Percentiles rank a stretch among this genome's conserved stretches.
These are phyloP conservation scores for Egretta garzetta DNA, from an alignment of 2,113 vertebrate genomes.

Conservation along the genomic window DNA sequence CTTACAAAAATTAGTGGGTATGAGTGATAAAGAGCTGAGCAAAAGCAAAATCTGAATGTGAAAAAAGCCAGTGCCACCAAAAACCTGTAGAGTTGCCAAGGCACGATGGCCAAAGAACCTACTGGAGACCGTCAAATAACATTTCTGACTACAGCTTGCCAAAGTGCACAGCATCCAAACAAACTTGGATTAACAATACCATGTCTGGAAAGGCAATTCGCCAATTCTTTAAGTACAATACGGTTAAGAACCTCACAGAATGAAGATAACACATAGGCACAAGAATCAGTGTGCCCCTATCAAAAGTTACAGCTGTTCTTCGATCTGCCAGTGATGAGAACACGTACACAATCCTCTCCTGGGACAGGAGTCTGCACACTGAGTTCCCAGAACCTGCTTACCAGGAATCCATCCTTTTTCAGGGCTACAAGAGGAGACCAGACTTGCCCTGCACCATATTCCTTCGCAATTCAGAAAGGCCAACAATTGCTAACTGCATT, in stretches of 20 bases:
- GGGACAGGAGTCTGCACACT: not conserved
- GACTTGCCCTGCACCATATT: not conserved
- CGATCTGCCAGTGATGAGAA: not conserved
- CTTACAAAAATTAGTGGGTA: not conserved
- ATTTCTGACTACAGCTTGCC: not conserved
- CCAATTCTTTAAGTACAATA: not conserved
- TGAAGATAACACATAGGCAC: accelerated
- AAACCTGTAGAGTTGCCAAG: not conserved
- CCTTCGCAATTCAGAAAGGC: not conserved
- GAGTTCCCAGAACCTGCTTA: not conserved
- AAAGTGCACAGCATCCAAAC: not conserved
- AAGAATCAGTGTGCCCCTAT: not conserved
- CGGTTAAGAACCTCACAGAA: not conserved
- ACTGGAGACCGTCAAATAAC: accelerated
- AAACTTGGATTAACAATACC: not conserved
- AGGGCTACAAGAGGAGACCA: not conserved
- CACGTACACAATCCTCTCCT: accelerated
- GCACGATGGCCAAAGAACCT: not conserved
- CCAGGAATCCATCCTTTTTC: not conserved
- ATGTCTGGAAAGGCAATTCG: not conserved
- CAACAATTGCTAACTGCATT: not conserved
- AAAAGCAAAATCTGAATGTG: not conserved
- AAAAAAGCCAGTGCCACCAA: not conserved
- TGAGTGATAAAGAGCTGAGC: not conserved
- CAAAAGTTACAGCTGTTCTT: not conserved